phyloP scores from a whole-genome alignment of 2,113 vertebrate genomes.

The Okapia johnstoni region DNA sequence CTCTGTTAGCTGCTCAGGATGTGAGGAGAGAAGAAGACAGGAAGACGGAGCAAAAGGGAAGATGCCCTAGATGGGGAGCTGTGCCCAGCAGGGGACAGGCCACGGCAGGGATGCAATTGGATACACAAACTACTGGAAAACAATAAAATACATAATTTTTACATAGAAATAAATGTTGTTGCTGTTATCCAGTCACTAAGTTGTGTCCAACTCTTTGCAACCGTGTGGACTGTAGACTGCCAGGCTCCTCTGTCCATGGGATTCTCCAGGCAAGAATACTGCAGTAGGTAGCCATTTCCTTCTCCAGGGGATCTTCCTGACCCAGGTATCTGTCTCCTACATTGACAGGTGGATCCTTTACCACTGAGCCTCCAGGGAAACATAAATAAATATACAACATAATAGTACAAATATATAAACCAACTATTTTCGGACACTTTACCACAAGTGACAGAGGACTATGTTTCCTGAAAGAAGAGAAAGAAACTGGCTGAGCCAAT shows the following conservation, averaged over 20 bases:
- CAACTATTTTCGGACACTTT: neutral
- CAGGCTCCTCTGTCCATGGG: neutral
- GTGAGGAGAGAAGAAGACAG: neutral
- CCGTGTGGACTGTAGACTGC: neutral
- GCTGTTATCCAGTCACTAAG: neutral
- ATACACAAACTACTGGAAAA: neutral
- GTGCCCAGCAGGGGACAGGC: neutral
- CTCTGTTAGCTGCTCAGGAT: neutral
- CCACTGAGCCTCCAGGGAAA: neutral
- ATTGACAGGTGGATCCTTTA: neutral
- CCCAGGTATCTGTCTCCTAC: neutral
- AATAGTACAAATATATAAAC: neutral
- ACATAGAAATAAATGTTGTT: neutral
- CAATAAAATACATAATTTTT: neutral
- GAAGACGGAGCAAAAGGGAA: neutral
- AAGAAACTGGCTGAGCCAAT: neutral
- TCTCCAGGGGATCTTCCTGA: neutral
- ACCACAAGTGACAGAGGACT: neutral
- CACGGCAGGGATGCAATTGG: too few relatives aligned
- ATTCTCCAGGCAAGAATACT: neutral
- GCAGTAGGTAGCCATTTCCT: neutral
- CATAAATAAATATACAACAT: neutral
- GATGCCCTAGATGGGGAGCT: neutral
- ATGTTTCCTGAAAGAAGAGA: neutral
- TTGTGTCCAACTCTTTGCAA: neutral